Percentiles rank a stretch among this genome's conserved stretches.
Evolutionary conservation across 2,113 vertebrate genomes (phyloP).

Genomic region (human (Homo sapiens)): GRCh38 chr17:32551501-32552000

Average conservation of each 20-base stretch:
- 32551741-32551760: background rate
- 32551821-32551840: background rate
- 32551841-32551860: background rate
- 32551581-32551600: background rate
- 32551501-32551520: background rate
- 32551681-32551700: background rate
- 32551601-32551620: background rate
- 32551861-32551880: background rate
- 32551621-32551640: background rate
- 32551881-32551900: background rate
- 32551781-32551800: background rate
- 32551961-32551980: background rate
- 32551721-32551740: background rate
- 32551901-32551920: background rate
- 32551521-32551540: background rate
- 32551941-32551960: background rate
- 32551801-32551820: background rate
- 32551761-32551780: background rate
- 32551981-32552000: background rate
- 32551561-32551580: background rate
- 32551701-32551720: background rate
- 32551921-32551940: background rate
- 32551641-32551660: background rate
- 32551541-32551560: background rate
- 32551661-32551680: slow-evolving; percentile 3